These are phyloP conservation scores for Anas platyrhynchos DNA, from an alignment of 2,113 vertebrate genomes.

Conservation along the genomic window DNA sequence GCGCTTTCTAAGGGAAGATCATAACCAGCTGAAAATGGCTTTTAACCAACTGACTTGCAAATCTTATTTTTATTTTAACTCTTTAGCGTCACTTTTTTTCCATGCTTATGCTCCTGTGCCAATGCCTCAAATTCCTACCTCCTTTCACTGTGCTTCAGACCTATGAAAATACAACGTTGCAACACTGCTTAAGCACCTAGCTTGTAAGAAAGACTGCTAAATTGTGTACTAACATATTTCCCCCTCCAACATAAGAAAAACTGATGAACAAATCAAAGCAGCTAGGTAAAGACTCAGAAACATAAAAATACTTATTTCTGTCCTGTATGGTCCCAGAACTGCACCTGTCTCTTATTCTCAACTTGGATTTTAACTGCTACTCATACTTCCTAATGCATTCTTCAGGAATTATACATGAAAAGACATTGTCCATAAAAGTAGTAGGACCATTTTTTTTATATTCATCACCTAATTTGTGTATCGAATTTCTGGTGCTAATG, in stretches of 20 bases:
- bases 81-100: background rate
- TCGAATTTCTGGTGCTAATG: background rate
- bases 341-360: background rate
- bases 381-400: background rate
- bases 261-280: background rate
- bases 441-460: background rate
- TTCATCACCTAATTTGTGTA: background rate
- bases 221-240: background rate
- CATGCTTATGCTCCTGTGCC: background rate
- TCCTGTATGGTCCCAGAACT: background rate
- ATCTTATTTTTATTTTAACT: background rate
- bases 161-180: background rate
- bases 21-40: background rate
- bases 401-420: background rate
- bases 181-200: background rate
- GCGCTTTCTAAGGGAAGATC: background rate
- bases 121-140: background rate
- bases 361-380: background rate
- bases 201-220: background rate
- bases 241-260: background rate
- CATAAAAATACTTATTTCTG: background rate
- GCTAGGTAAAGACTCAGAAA: background rate
- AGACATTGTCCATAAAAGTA: background rate
- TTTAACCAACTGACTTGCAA: background rate
- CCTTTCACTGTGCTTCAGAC: background rate